Conservation (phyloP, 92 coral and sea anemone genomes). For the Parazoanthus darwini region DNA sequence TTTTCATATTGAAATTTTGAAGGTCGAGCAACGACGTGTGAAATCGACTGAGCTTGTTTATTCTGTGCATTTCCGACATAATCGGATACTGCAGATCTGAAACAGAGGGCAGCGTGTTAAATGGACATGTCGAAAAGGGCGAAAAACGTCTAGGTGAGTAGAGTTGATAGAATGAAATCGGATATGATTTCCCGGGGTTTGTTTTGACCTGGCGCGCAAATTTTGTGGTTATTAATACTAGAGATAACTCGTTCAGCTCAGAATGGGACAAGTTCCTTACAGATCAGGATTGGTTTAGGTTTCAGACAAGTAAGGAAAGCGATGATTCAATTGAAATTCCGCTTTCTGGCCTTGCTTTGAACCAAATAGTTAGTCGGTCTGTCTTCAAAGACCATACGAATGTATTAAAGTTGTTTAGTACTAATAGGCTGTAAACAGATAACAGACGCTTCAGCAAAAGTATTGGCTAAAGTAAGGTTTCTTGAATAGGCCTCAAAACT, state of each 20-base stretch:
- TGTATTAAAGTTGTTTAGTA: no score
- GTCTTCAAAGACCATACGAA: not conserved
- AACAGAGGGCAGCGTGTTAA: not conserved
- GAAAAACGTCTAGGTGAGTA: conserved; percentile 24
- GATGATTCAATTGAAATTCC: not conserved
- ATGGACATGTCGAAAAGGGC: not conserved
- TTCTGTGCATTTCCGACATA: conserved; percentile 38
- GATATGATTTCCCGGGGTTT: conserved; percentile 20
- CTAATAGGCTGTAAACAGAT: not conserved
- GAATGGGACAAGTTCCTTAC: not conserved
- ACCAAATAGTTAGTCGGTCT: no score
- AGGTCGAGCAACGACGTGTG: conserved; percentile 24
- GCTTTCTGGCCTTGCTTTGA: not conserved
- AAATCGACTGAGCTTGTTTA: conserved; percentile 29
- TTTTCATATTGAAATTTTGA: conserved; percentile 32
- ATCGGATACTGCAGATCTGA: conserved; percentile 27
- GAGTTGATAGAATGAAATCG: conserved; percentile 26
- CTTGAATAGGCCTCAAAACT: no score
- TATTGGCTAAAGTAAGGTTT: no score
- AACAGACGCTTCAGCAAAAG: not conserved
- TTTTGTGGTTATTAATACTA: not conserved
- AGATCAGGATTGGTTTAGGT: not conserved
- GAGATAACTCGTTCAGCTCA: not conserved
- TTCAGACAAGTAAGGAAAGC: not conserved
- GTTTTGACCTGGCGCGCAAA: conserved; percentile 9